Percentiles rank a stretch among this genome's conserved stretches.
phyloP scores from a whole-genome alignment of 2,888 invertebrate species.

The Dasysyrphus tricinctus region DNA sequence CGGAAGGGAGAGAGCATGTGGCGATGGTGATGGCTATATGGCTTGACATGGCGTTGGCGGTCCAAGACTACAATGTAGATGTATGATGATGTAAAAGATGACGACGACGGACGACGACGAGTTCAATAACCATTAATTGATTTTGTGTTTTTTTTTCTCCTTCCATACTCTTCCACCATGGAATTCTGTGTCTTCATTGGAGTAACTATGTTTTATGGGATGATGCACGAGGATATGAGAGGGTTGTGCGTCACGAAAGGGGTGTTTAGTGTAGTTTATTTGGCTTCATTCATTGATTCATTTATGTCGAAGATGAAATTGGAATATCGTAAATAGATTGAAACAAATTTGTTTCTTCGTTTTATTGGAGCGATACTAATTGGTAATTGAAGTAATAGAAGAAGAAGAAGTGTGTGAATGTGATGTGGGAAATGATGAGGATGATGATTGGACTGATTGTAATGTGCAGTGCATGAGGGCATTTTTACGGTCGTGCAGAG shows the following conservation, averaged over 20 bases:
- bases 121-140: conserved; percentile 75
- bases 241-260: conserved; percentile 31
- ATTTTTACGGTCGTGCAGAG: conserved; percentile 25
- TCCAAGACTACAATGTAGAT: conserved; percentile 33
- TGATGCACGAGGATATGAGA: background rate
- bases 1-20: conserved; percentile 52
- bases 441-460: conserved; percentile 26
- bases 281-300: conserved; percentile 62
- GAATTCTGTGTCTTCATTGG: background rate
- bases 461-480: conserved; percentile 27
- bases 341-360: conserved; percentile 59
- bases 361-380: conserved; percentile 67
- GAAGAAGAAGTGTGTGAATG: conserved; percentile 38
- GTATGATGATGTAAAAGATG: conserved; percentile 31
- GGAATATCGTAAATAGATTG: conserved; percentile 67
- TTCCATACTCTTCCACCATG: background rate
- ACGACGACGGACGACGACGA: conserved; percentile 40
- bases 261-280: conserved; percentile 27
- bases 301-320: conserved; percentile 47
- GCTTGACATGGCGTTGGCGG: conserved; percentile 39
- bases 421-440: conserved; percentile 15
- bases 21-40: conserved; percentile 50
- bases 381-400: conserved; percentile 71
- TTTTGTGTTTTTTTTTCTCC: conserved; percentile 22
- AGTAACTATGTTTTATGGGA: conserved; percentile 1